Conservation (phyloP, 2,888 invertebrate genomes). For the Brachylomia viminalis region DNA sequence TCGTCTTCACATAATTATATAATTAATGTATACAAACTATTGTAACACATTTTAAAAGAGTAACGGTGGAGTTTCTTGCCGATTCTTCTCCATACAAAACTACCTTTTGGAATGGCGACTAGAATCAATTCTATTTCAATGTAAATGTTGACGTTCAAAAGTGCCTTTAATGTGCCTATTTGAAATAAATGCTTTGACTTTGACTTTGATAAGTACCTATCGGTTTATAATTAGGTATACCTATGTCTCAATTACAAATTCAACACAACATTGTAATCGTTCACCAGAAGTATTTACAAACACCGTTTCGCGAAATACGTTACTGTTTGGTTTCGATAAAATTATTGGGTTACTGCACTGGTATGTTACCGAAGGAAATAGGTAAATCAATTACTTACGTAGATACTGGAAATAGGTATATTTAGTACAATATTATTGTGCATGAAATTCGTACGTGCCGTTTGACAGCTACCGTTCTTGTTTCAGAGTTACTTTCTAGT, state of each 20-base stretch:
- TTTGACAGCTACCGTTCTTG: constrained; percentile 8
- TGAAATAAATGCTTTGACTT: no score
- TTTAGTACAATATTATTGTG: not conserved
- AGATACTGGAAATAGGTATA: constrained; percentile 3
- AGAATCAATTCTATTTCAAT: no score
- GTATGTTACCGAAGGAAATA: constrained; percentile 29
- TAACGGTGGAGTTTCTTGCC: no score
- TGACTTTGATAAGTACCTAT: not conserved
- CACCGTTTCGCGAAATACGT: not conserved
- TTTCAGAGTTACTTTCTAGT: not conserved
- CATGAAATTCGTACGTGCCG: constrained; percentile 6
- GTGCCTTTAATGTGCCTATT: no score
- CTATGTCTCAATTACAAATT: constrained; percentile 27
- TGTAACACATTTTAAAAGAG: no score
- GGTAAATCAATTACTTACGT: constrained; percentile 22
- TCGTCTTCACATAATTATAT: no score
- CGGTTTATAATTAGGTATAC: not conserved
- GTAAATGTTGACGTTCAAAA: no score
- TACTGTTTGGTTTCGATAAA: constrained; percentile 23
- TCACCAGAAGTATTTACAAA: constrained; percentile 30
- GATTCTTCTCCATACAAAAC: no score
- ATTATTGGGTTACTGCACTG: constrained; percentile 3
- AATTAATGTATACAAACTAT: no score
- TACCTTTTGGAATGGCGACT: no score
- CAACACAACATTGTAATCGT: constrained; percentile 28